Evolutionary conservation across 2,113 vertebrate species (phyloP).

Genomic region (Zosterops hypoxanthus): DNA sequence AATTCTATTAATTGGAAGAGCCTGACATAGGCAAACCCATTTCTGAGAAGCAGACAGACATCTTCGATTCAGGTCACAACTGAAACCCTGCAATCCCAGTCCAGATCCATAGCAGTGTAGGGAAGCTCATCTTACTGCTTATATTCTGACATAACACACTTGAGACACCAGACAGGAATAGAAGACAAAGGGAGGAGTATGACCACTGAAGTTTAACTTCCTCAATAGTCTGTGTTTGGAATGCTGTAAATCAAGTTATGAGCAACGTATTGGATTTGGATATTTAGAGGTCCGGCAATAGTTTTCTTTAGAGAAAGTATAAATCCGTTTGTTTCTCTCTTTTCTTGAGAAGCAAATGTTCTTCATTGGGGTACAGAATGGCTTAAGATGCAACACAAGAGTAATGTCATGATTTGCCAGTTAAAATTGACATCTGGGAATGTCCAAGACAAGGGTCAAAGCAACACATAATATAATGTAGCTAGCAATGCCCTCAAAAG

Average conservation of each 20-base stretch:
- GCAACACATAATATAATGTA: slow-evolving; percentile 39
- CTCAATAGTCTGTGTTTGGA: slow-evolving; percentile 54
- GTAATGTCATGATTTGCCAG: slow-evolving; percentile 56
- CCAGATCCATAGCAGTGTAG: neutral
- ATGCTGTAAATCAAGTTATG: slow-evolving; percentile 44
- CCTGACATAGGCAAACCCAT: neutral
- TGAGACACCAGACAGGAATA: slow-evolving; percentile 73
- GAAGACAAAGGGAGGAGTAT: slow-evolving; percentile 71
- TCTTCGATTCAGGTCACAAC: slow-evolving; percentile 4
- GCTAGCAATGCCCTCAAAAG: slow-evolving; percentile 53
- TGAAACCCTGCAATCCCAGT: slow-evolving; percentile 28
- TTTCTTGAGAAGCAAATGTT: slow-evolving; percentile 67
- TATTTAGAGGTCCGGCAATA: slow-evolving; percentile 38
- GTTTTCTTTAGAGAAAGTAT: slow-evolving; percentile 60
- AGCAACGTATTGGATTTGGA: slow-evolving; percentile 44
- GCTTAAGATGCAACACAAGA: slow-evolving; percentile 62
- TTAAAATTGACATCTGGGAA: slow-evolving; percentile 61
- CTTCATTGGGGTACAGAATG: slow-evolving; percentile 53
- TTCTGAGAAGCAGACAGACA: slow-evolving; percentile 11
- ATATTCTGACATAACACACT: slow-evolving; percentile 36
- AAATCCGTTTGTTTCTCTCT: slow-evolving; percentile 58
- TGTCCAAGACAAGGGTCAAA: slow-evolving; percentile 59
- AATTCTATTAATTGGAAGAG: neutral
- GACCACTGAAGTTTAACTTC: slow-evolving; percentile 66
- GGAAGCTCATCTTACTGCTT: neutral